Conservation (phyloP, 2,113 vertebrate genomes). For the Vulpes ferrilata region DNA sequence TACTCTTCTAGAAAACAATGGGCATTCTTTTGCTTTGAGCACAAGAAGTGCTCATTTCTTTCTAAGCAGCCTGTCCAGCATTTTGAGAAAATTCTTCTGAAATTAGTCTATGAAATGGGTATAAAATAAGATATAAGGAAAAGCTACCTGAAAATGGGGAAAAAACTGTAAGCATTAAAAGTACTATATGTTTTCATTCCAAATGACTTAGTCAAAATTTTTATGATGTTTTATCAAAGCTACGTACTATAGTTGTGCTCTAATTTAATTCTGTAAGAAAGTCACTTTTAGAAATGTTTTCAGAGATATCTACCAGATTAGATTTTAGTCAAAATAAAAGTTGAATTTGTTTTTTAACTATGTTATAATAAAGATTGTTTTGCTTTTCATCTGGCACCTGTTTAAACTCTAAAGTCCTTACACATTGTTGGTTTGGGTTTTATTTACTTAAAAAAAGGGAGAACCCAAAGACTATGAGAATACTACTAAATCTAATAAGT, state of each 20-base stretch:
- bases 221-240: neutral
- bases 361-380: neutral
- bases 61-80: neutral
- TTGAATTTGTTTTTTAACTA: neutral
- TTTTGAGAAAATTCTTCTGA: neutral
- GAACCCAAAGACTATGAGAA: neutral
- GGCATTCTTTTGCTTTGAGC: neutral
- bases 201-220: neutral
- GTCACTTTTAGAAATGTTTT: neutral
- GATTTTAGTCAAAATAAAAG: neutral
- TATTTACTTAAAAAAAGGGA: neutral
- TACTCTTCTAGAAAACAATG: neutral
- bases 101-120: neutral
- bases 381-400: neutral
- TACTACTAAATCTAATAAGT: neutral
- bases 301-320: neutral
- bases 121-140: neutral
- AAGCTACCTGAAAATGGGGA: neutral
- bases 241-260: neutral
- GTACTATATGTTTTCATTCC: neutral
- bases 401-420: neutral
- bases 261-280: conserved; percentile 29
- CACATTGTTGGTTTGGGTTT: neutral
- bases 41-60: neutral
- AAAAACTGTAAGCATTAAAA: neutral